phyloP scores from a whole-genome alignment of 1,140 invertebrate genomes.

The Bombus confusus region DNA sequence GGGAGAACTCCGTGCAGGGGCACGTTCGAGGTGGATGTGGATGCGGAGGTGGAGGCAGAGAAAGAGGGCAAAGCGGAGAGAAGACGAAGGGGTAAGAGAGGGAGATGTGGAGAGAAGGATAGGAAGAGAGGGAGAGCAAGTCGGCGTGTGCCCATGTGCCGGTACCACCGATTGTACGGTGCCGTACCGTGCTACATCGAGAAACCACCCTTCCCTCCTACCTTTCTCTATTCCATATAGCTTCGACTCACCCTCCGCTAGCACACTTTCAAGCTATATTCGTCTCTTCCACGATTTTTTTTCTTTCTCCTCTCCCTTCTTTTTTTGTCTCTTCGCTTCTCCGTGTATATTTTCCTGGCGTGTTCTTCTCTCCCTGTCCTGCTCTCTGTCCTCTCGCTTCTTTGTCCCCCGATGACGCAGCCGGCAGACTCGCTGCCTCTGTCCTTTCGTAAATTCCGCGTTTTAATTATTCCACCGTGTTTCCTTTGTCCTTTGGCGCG shows the following conservation, averaged over 20 bases:
- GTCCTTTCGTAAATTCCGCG: conserved; percentile 71
- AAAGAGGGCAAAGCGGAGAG: conserved; percentile 52
- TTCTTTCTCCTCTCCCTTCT: conserved; percentile 24
- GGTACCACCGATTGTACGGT: conserved; percentile 65
- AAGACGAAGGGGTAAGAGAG: conserved; percentile 61
- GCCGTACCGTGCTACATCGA: conserved; percentile 64
- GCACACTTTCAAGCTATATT: conserved; percentile 59
- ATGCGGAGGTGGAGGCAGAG: conserved; percentile 66
- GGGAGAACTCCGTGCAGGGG: conserved; percentile 67
- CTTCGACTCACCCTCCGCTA: conserved; percentile 53
- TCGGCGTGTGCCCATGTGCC: conserved; percentile 67
- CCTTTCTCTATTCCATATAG: conserved; percentile 52
- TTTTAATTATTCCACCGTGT: conserved; percentile 76
- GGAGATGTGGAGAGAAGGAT: conserved; percentile 40
- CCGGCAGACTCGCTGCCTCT: conserved; percentile 50
- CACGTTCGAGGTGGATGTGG: conserved; percentile 66
- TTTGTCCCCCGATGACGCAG: conserved; percentile 46
- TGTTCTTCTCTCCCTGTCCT: neutral
- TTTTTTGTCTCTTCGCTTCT: conserved; percentile 42
- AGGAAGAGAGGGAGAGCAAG: conserved; percentile 65
- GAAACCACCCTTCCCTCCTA: conserved; percentile 56
- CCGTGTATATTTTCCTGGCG: conserved; percentile 46
- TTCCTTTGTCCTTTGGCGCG: conserved; percentile 39
- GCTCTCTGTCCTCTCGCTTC: conserved; percentile 19
- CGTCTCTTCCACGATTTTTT: conserved; percentile 55